Percentiles rank a stretch among this genome's conserved stretches.
Conservation (phyloP, 2,113 vertebrate species). For the Cyanoramphus novaezelandiae region DNA sequence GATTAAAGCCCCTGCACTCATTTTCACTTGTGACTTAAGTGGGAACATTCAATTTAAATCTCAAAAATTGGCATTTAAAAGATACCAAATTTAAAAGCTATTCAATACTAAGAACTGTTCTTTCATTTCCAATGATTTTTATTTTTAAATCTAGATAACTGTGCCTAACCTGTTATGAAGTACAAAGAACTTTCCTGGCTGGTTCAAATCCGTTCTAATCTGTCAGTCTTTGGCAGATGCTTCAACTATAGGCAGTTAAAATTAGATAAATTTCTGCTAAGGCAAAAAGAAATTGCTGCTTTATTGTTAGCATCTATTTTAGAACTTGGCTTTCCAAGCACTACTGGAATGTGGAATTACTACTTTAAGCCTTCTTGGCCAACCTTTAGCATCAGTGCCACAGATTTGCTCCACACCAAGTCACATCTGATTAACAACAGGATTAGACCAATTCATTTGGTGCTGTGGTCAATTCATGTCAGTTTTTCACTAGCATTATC, state of each 20-base stretch:
- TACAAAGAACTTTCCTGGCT: conserved; percentile 1
- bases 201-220: conserved; percentile 13
- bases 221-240: not conserved
- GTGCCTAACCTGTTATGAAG: not conserved
- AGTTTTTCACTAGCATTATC: not conserved
- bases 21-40: not conserved
- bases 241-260: not conserved
- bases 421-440: not conserved
- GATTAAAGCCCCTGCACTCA: not conserved
- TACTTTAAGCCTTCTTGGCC: not conserved
- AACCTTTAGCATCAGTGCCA: not conserved
- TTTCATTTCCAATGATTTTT: conserved; percentile 43
- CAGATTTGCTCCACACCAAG: not conserved
- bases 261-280: conserved; percentile 5
- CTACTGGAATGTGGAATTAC: not conserved
- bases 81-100: not conserved
- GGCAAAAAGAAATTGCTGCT: not conserved
- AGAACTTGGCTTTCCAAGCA: not conserved
- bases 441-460: accelerated
- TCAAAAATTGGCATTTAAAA: conserved; percentile 16
- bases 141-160: conserved; percentile 40
- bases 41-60: conserved; percentile 10
- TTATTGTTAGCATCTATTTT: not conserved
- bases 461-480: not conserved
- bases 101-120: not conserved